Evolutionary conservation across 2,797 vertebrate genomes (phyloP).

Genomic region (Ceryle rudis): DNA sequence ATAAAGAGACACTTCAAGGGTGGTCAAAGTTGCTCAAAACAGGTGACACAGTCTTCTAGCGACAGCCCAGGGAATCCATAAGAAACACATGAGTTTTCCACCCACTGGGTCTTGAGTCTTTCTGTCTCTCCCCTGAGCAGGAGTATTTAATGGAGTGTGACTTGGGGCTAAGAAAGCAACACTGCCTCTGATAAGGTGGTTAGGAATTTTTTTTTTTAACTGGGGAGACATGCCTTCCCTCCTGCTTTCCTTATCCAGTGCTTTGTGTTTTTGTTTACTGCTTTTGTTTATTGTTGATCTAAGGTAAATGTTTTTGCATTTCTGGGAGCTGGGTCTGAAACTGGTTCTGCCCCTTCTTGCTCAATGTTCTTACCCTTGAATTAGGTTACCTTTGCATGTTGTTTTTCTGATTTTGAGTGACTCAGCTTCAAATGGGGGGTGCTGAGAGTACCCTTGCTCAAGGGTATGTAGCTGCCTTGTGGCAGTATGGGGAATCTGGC

Average conservation of each 20-base stretch:
- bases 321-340: background rate
- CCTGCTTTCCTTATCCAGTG: background rate
- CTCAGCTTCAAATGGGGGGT: fast-evolving
- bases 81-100: background rate
- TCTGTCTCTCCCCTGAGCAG: background rate
- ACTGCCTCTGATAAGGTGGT: background rate
- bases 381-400: background rate
- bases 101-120: background rate
- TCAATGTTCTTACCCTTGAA: background rate
- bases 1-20: background rate
- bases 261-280: background rate
- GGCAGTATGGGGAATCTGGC: background rate
- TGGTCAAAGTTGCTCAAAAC: background rate
- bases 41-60: background rate
- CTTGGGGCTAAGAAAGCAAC: background rate
- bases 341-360: background rate
- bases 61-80: background rate
- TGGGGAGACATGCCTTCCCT: background rate
- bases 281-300: background rate
- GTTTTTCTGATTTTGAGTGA: background rate
- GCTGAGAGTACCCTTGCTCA: background rate
- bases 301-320: background rate
- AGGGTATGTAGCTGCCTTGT: background rate
- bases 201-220: background rate
- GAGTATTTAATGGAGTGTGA: background rate